Base-by-base conservation (phyloP, 2,888 invertebrate genomes). In the Hecatera dysodea region DNA sequence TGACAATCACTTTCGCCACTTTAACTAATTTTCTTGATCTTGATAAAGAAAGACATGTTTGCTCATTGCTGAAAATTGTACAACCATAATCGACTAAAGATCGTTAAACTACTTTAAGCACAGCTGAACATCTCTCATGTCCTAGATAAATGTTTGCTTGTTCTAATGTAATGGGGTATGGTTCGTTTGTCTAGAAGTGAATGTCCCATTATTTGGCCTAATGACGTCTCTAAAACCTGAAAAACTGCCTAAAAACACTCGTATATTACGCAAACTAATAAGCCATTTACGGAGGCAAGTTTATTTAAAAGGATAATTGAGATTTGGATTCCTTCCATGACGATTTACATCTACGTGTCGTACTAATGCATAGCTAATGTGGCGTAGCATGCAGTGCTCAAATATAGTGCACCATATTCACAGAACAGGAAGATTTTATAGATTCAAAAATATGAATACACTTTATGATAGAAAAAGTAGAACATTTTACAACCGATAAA, bases 191-290 rank as follows among this genome's bases (percentile, higher is more conserved):
- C 46, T 33, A 74, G 55, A 56, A 50, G n/a, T 56, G 27, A 48
- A 42, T 75, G 57, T 22, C 57, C 68, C 59, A 76, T 76, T 61
- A 68, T 61, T 74, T 68, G 55, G 1, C 29, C 17, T 61, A 74
- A 76, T 69, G 60, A 56, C 48, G 44, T 69, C 69, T 15, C n/a
- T 53, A 48, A 59, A 50, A 56, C 39, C 36, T 76, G 50, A 44
- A 75, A 59, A 33, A 59, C 59, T 50, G 53, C 73, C 29, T 53
- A 53, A 61, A 42, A 39, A 39, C 9, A 27, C 44, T n/a, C n/a
- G 29, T 56, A 64, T 27, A 52, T 36, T 44, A 44, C 11, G 36
- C 17, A 17, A 17, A 27, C 55, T 53, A 3, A 46, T 44, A 44
- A 70, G 15, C 15, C 39, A 4, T 15, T 2, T 39, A 39, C 22